These are phyloP conservation scores for Ooceraea biroi DNA, from an alignment of 1,140 invertebrate genomes.

Conservation along the genomic window DNA sequence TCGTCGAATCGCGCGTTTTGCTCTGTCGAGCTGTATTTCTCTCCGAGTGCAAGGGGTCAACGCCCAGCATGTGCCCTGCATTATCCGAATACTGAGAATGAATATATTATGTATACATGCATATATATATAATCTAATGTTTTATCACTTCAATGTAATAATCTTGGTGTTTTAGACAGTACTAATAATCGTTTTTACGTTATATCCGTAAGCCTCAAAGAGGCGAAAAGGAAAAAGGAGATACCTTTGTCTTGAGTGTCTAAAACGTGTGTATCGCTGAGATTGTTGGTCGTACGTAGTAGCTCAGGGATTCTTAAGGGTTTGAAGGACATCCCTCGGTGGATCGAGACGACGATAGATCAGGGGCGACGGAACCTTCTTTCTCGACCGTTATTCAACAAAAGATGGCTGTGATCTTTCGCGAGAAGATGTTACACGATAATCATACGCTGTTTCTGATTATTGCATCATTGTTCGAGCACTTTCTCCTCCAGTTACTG, in stretches of 20 bases:
- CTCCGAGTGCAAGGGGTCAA: slow-evolving; percentile 80
- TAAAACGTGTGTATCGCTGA: slow-evolving; percentile 56
- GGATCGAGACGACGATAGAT: slow-evolving; percentile 71
- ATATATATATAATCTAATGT: slow-evolving; percentile 75
- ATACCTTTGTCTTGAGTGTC: slow-evolving; percentile 52
- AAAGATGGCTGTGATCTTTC: no score
- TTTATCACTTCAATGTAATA: slow-evolving; percentile 81
- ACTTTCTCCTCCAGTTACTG: slow-evolving; percentile 50
- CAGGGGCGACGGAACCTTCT: slow-evolving; percentile 67
- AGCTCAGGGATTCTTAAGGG: slow-evolving; percentile 72
- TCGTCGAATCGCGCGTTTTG: slow-evolving; percentile 9
- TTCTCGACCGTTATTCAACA: slow-evolving; percentile 69
- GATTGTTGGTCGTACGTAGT: slow-evolving; percentile 62
- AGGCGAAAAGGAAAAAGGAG: slow-evolving; percentile 42
- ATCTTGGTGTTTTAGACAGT: slow-evolving; percentile 83
- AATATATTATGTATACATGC: slow-evolving; percentile 55
- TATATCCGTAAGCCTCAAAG: slow-evolving; percentile 64
- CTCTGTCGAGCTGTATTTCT: slow-evolving; percentile 79
- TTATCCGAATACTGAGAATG: slow-evolving; percentile 78
- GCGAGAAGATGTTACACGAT: slow-evolving; percentile 56
- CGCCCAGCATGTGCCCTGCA: slow-evolving; percentile 82
- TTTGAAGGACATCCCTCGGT: slow-evolving; percentile 72
- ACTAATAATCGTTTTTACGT: slow-evolving; percentile 82
- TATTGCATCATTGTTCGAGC: slow-evolving; percentile 48
- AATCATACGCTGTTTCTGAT: slow-evolving; percentile 69